Percentiles rank a stretch among this genome's conserved stretches.
phyloP scores from a whole-genome alignment of 2,113 vertebrate genomes.

The Oncorhynchus nerka region DNA sequence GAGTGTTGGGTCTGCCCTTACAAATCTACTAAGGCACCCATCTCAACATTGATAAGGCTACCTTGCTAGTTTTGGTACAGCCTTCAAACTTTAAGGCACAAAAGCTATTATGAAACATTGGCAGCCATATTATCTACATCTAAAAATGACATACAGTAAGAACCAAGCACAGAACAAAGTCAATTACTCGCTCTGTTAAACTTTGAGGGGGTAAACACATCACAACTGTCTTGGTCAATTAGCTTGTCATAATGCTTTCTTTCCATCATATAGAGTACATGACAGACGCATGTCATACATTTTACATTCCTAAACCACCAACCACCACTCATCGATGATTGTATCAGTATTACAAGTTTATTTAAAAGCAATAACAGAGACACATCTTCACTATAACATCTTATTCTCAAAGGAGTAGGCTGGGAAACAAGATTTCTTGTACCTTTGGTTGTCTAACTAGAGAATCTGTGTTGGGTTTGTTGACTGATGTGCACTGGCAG shows the following conservation, averaged over 20 bases:
- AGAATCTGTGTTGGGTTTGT: too few relatives aligned
- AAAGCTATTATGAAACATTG: not conserved
- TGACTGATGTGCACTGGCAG: not conserved
- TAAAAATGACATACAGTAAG: not conserved
- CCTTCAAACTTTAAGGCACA: too few relatives aligned
- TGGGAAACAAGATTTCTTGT: too few relatives aligned
- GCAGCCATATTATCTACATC: not conserved
- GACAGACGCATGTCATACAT: conserved; percentile 24
- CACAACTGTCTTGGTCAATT: not conserved
- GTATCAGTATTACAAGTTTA: conserved; percentile 41
- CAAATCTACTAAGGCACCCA: too few relatives aligned
- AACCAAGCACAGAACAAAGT: conserved; percentile 3
- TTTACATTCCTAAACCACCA: conserved; percentile 16
- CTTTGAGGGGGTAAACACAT: not conserved
- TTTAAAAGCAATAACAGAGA: conserved; percentile 41
- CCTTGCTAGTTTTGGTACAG: too few relatives aligned
- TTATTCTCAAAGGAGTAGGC: not conserved
- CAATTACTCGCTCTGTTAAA: not conserved
- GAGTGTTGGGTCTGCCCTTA: too few relatives aligned
- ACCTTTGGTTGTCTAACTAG: too few relatives aligned
- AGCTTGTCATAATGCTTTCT: conserved; percentile 10
- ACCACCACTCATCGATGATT: not conserved
- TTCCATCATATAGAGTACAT: not conserved
- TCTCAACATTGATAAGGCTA: too few relatives aligned
- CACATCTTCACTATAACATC: not conserved